Percentiles rank a stretch among this genome's conserved stretches.
These are phyloP conservation scores for Luffia ferchaultella DNA, from an alignment of 2,888 invertebrate species.

Conservation along the genomic window DNA sequence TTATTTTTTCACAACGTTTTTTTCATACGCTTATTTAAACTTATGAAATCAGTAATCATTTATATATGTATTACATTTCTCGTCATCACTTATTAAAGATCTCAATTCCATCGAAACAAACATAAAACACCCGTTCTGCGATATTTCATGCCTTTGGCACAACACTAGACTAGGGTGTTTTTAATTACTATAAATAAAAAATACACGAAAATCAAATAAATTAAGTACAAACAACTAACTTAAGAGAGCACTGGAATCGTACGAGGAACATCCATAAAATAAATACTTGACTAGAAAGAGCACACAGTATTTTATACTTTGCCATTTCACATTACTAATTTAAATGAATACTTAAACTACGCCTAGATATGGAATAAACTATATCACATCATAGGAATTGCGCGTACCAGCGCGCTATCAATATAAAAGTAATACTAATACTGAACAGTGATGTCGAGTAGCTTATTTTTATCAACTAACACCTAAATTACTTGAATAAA, in stretches of 20 bases:
- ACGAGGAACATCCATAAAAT: neutral
- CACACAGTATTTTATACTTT: neutral
- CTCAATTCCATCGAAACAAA: neutral
- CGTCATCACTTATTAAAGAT: neutral
- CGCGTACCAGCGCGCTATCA: neutral
- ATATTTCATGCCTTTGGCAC: too few relatives aligned
- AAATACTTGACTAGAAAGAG: neutral
- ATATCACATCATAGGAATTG: neutral
- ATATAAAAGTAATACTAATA: neutral
- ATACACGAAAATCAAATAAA: neutral
- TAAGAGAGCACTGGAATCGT: neutral
- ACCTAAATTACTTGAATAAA: neutral
- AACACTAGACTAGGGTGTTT: too few relatives aligned
- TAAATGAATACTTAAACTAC: neutral
- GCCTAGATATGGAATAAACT: neutral
- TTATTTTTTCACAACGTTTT: neutral
- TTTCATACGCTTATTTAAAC: neutral
- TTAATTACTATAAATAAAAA: too few relatives aligned
- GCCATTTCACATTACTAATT: neutral
- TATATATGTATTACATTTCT: neutral
- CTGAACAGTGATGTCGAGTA: neutral
- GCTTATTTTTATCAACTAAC: neutral
- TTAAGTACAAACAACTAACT: neutral
- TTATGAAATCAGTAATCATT: neutral
- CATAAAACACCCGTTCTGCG: too few relatives aligned